Conservation (phyloP, 92 coral and sea anemone genomes). For the Porites evermanni region DNA sequence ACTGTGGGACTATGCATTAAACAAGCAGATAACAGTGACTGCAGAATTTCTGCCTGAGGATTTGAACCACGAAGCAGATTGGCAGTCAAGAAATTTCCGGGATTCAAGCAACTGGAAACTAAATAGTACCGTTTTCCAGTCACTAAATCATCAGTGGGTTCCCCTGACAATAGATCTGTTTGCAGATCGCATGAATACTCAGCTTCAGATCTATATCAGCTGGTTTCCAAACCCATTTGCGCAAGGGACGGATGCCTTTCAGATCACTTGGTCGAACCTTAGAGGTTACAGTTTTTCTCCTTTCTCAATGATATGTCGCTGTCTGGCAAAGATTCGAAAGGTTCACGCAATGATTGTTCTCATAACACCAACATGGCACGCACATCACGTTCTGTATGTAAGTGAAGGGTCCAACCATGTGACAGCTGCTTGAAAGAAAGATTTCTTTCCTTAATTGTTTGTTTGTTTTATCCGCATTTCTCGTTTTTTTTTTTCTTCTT, state of each 20-base stretch:
- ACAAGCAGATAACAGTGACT: conserved; percentile 42
- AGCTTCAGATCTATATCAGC: conserved; percentile 29
- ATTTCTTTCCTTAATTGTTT: no score
- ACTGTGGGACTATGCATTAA: conserved; percentile 54
- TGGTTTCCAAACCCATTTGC: conserved; percentile 65
- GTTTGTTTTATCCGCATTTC: no score
- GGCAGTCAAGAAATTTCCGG: conserved; percentile 37
- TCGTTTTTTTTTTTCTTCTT: no score
- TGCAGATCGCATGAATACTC: conserved; percentile 41
- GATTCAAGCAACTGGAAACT: conserved; percentile 65
- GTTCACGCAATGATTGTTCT: conserved; percentile 50
- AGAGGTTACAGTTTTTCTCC: conserved; percentile 54
- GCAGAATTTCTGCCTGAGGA: conserved; percentile 59
- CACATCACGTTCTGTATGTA: background rate
- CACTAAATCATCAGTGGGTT: conserved; percentile 31
- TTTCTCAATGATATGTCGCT: conserved; percentile 47
- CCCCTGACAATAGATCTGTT: conserved; percentile 44
- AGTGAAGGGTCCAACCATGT: no score
- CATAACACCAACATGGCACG: conserved; percentile 45
- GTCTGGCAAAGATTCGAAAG: conserved; percentile 48
- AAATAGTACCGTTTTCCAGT: conserved; percentile 33
- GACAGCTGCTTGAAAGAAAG: no score
- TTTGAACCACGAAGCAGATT: conserved; percentile 41
- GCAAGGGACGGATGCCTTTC: conserved; percentile 32
- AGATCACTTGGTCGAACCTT: conserved; percentile 39